Evolutionary conservation across 2,797 vertebrate genomes (phyloP), one percentile per base, ranked within the genome.

Genomic region (Lagodon rhomboides): DNA sequence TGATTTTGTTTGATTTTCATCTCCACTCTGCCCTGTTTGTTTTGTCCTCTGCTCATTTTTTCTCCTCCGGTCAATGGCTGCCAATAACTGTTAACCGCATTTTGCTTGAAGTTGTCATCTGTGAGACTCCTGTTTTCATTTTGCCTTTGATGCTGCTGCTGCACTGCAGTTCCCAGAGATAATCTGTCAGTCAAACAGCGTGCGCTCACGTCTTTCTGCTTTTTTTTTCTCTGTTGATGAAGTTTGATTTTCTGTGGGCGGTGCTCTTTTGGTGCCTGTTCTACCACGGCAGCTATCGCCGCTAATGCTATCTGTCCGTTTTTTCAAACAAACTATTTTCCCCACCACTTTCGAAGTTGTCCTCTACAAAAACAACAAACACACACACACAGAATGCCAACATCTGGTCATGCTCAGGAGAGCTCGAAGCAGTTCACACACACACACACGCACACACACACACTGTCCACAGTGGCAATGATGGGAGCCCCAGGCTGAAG

Each of bases 401-500:
- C 79, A 83, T 79, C 69, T 83, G 83, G 75, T 74, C 78, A 70
- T 73, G 84, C 77, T 73, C 79, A 55, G 77, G 69, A 61, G 80
- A 84, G 78, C 82, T 80, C 5, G 30, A 70, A 68, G 75, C 73
- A 7, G 47, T 73, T 60, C 76, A 80, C 12, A 58, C 79, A 68
- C 72, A 75, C 77, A 75, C 12, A 50, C 75, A 64, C 72, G 76
- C 77, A 79, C n/a, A 61, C 38, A 66, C 41, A 50, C 75, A 68
- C 53, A 25, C 63, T 67, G 59, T 50, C 65, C 72, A 30, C 73
- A 68, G 59, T 61, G 16, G 70, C 82, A 86, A 59, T 76, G 80
- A 78, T 79, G 67, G 65, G 44, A 78, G 85, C 89, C 81, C 20
- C 72, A 70, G 88, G 90, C 85, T 78, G 72, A 75, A 85, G 85